These are phyloP conservation scores for Toxotes chatareus DNA, from an alignment of 2,113 vertebrate species.

Conservation along the genomic window DNA sequence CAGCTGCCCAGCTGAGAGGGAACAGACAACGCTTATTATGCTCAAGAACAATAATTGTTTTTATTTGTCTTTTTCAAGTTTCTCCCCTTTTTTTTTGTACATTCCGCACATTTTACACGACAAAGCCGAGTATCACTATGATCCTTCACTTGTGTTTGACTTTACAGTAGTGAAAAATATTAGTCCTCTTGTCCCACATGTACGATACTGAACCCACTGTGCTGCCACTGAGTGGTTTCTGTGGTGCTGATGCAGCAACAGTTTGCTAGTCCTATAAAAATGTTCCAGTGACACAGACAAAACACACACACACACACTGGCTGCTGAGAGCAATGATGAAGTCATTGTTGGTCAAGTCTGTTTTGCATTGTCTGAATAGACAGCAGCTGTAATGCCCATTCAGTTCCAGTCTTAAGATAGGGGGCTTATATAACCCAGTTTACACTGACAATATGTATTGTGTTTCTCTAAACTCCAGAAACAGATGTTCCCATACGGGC, in stretches of 20 bases:
- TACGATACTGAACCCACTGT: conserved; percentile 35
- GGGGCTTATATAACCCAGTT: conserved; percentile 27
- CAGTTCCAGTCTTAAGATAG: conserved; percentile 30
- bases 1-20: conserved; percentile 68
- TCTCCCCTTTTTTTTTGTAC: conserved; percentile 6
- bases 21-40: conserved; percentile 64
- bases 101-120: conserved; percentile 11
- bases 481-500: conserved; percentile 45
- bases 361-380: conserved; percentile 57
- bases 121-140: neutral
- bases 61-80: conserved; percentile 5
- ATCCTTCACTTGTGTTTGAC: conserved; percentile 8
- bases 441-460: conserved; percentile 47
- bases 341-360: conserved; percentile 62
- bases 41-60: conserved; percentile 48
- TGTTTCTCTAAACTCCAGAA: conserved; percentile 40
- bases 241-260: conserved; percentile 71
- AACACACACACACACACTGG: conserved; percentile 23
- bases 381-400: conserved; percentile 57
- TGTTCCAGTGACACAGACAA: conserved; percentile 53
- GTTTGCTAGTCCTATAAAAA: conserved; percentile 51
- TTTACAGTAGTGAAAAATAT: conserved; percentile 16
- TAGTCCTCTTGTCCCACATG: conserved; percentile 19
- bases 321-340: conserved; percentile 50
- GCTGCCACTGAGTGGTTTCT: conserved; percentile 57